Evolutionary conservation across 2,113 vertebrate species (phyloP).

Genomic region (Eonycteris spelaea): DNA sequence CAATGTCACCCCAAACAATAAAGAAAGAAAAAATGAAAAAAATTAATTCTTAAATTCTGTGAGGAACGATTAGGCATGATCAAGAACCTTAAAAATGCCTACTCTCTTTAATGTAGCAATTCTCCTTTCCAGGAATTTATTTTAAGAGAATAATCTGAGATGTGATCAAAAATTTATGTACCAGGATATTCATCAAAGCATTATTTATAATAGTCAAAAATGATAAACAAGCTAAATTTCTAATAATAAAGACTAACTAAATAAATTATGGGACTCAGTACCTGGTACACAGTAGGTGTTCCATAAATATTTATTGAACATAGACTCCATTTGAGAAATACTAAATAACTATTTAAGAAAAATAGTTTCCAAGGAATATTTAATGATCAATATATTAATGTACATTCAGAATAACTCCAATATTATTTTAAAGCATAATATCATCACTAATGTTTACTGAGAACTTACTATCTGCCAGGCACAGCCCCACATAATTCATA

Average conservation of each 20-base stretch:
- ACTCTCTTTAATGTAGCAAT: not conserved
- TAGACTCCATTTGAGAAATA: not conserved
- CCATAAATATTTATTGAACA: not conserved
- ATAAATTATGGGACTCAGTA: not conserved
- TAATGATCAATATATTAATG: not conserved
- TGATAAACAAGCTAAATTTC: not conserved
- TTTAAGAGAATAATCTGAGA: not conserved
- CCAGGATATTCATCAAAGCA: not conserved
- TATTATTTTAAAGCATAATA: not conserved
- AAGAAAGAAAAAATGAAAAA: not conserved
- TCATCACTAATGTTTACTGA: not conserved
- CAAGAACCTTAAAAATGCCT: not conserved
- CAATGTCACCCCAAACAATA: too few species aligned
- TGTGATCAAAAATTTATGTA: constrained; percentile 13
- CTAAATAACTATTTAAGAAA: not conserved
- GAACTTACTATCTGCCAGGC: not conserved
- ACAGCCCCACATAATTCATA: not conserved
- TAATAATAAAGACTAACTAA: not conserved
- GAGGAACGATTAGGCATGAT: not conserved
- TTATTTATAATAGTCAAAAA: not conserved
- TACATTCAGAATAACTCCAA: not conserved
- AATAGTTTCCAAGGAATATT: not conserved
- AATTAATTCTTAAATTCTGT: not conserved
- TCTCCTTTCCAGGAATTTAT: constrained; percentile 17
- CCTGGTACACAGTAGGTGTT: not conserved